Base-by-base conservation (phyloP, 2,888 invertebrate species). In the Heliconius charithonia region DNA sequence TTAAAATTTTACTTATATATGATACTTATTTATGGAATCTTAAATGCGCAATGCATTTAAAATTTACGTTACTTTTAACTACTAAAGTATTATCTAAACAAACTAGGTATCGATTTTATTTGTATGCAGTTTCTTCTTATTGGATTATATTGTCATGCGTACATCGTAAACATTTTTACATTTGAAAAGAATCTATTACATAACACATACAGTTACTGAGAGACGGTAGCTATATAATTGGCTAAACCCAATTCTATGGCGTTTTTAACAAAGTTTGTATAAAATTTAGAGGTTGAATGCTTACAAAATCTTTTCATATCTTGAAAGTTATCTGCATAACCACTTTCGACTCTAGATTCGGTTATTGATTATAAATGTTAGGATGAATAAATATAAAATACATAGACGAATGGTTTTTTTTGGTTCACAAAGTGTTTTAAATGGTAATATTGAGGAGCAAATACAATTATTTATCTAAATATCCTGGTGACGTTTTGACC, bases 81-180 rank as follows among this genome's bases (percentile, higher is more conserved):
- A 69, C 13, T n/a, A 37, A 69, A 25, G 0, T 25, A 25, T 69
- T 25, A 19, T 4, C 25, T 41, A 25, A 67, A n/a, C 12, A 2
- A 16, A 25, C 3, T n/a, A n/a, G 59, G 25, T 69, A 69, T 69
- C 16, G 41, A 69, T 69, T 41, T 25, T n/a, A 51, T 51, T 51
- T 51, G 25, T 13, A 41, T 25, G 16, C 9, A 69, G 69, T n/a
- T 25, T 25, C 25, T 69, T 45, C 41, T 69, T 69, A 69, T 69
- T 69, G 69, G 69, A 69, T 69, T 69, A 69, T 69, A 41, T 25
- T 9, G 41, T 69, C 45, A 45, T 25, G 25, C 41, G 25, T 69
- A 41, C 16, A 25, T 69, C 41, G 37, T 45, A 25, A 41, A 6
- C 25, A 45, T 25, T 41, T 69, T 67, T 67, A 25, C 41, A 45